phyloP scores from a whole-genome alignment of 2,888 invertebrate species.

The Erebia ligea region DNA sequence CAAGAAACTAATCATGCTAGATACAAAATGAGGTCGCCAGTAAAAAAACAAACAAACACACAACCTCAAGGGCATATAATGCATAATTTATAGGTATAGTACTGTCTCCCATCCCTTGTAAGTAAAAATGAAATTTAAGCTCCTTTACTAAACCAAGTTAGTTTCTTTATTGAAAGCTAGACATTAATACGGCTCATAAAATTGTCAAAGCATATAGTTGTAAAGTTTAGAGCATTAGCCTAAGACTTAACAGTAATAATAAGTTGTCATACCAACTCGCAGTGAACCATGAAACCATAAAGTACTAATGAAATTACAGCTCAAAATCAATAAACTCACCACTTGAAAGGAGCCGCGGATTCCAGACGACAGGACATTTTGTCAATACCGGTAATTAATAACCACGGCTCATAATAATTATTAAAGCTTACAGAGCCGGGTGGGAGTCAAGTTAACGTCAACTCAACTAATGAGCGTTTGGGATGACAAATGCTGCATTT shows the following conservation, averaged over 20 bases:
- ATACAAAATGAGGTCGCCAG: too few relatives aligned
- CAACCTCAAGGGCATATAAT: too few relatives aligned
- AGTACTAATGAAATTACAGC: conserved; percentile 44
- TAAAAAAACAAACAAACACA: too few relatives aligned
- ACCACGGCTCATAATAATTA: conserved; percentile 72
- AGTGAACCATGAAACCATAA: conserved; percentile 43
- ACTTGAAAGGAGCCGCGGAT: conserved; percentile 54
- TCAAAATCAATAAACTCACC: conserved; percentile 57
- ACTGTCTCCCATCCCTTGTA: too few relatives aligned
- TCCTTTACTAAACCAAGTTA: background rate
- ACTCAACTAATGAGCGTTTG: conserved; percentile 76
- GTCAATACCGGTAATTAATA: conserved; percentile 79
- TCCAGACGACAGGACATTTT: conserved; percentile 61
- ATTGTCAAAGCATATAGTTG: background rate
- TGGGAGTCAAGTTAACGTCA: conserved; percentile 78
- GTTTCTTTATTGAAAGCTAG: too few relatives aligned
- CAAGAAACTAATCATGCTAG: background rate
- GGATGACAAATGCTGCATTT: conserved; percentile 76
- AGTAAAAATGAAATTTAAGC: background rate
- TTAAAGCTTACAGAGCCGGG: conserved; percentile 72
- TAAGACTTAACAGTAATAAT: conserved; percentile 14
- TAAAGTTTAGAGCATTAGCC: background rate
- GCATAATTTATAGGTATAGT: too few relatives aligned
- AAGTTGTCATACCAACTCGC: conserved; percentile 22
- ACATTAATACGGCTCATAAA: too few relatives aligned